These are phyloP conservation scores for Sturnira hondurensis DNA, from an alignment of 2,113 vertebrate genomes.

Conservation along the genomic window DNA sequence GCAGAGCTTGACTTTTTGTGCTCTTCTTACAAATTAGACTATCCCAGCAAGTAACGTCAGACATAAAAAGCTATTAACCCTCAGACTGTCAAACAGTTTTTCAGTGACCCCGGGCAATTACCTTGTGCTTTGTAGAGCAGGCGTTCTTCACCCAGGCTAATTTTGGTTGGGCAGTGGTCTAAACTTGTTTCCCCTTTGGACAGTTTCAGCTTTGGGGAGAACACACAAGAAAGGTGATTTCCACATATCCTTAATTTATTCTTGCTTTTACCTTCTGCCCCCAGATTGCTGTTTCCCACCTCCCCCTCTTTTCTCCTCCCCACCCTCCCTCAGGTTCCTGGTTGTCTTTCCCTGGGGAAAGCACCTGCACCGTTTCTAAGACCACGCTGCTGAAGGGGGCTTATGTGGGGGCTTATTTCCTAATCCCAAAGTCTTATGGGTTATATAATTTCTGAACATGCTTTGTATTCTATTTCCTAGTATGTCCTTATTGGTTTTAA, in stretches of 20 bases:
- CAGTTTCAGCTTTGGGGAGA: slow-evolving; percentile 83
- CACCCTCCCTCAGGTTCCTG: not conserved
- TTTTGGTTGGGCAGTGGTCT: slow-evolving; percentile 85
- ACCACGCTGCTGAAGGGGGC: not conserved
- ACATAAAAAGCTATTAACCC: not conserved
- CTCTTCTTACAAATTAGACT: not conserved
- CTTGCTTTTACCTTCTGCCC: not conserved
- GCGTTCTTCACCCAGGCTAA: slow-evolving; percentile 82
- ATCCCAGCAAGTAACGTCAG: not conserved
- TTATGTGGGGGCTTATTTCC: not conserved
- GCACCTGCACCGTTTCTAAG: not conserved
- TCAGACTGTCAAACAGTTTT: not conserved
- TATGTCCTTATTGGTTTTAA: not conserved
- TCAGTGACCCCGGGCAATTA: slow-evolving; percentile 56
- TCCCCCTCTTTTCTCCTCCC: not conserved
- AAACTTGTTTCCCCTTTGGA: slow-evolving; percentile 78
- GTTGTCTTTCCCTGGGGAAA: not conserved
- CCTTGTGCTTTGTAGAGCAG: slow-evolving; percentile 72
- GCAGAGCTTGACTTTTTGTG: not conserved
- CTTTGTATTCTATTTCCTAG: not conserved
- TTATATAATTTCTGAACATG: not conserved
- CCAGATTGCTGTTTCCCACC: not conserved
- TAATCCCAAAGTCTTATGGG: not conserved
- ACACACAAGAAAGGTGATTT: slow-evolving; percentile 26
- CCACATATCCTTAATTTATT: not conserved